phyloP scores from a whole-genome alignment of 2,113 vertebrate genomes.

The Trematomus loennbergii region DNA sequence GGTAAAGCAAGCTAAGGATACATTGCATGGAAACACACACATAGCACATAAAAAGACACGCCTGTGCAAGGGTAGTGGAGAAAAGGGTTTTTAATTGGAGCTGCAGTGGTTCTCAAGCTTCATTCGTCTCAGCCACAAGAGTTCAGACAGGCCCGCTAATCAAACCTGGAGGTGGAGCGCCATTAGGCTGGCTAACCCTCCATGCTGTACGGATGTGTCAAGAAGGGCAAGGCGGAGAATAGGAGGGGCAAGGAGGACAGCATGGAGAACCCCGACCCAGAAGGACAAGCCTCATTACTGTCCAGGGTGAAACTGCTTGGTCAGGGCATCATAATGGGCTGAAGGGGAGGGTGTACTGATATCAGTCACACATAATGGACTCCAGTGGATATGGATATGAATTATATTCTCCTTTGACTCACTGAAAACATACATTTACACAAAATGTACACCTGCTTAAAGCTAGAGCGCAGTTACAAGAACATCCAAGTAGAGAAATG shows the following conservation, averaged over 20 bases:
- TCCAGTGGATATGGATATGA: not conserved
- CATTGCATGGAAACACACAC: not conserved
- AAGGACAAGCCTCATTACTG: slow-evolving; percentile 32
- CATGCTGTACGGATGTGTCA: slow-evolving; percentile 28
- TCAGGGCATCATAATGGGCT: not conserved
- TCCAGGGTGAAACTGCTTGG: not conserved
- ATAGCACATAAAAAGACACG: slow-evolving; percentile 17
- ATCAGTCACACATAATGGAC: slow-evolving; percentile 4
- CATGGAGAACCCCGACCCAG: slow-evolving; percentile 7
- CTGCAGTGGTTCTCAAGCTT: slow-evolving; percentile 40
- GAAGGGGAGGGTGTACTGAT: not conserved
- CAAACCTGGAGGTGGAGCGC: slow-evolving; percentile 53
- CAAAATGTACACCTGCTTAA: not conserved
- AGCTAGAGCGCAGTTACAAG: not conserved
- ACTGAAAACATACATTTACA: not conserved
- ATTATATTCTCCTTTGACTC: not conserved
- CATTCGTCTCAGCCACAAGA: slow-evolving; percentile 63
- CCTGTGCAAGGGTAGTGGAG: not conserved
- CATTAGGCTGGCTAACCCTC: slow-evolving; percentile 38
- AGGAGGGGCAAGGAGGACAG: slow-evolving; percentile 13
- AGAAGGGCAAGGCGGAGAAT: slow-evolving; percentile 5
- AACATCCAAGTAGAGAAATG: not conserved
- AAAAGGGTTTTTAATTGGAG: slow-evolving; percentile 49
- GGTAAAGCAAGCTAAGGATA: not conserved
- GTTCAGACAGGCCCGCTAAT: slow-evolving; percentile 60